A percentile compares a stretch with the other conserved stretches of the same genome.
Conservation (phyloP, 2,888 invertebrate species). For the Taenaris catops region DNA sequence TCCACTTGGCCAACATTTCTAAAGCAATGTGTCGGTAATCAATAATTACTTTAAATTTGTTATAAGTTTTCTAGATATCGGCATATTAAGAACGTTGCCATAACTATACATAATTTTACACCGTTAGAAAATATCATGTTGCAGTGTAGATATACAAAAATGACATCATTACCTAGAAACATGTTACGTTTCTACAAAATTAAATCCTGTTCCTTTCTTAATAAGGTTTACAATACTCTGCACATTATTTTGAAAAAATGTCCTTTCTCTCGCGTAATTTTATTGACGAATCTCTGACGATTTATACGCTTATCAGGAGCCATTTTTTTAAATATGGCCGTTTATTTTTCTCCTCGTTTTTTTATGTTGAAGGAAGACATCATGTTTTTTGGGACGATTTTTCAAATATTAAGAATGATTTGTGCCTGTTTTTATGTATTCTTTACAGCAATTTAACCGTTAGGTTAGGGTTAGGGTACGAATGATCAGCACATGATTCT, state of each 20-base stretch:
- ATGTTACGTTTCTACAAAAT: background rate
- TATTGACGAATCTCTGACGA: slow-evolving; percentile 7
- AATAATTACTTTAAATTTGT: no score
- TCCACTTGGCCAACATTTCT: no score
- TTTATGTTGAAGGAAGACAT: slow-evolving; percentile 2
- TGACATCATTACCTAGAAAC: background rate
- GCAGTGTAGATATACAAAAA: background rate
- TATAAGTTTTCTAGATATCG: no score
- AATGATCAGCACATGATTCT: no score
- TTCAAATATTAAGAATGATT: background rate
- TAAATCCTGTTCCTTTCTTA: background rate
- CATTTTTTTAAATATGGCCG: slow-evolving; percentile 3
- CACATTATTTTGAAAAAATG: background rate
- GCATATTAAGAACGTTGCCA: no score
- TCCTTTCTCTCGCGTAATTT: background rate
- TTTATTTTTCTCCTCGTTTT: slow-evolving; percentile 1
- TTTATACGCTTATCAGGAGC: slow-evolving; percentile 5
- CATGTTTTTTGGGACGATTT: background rate
- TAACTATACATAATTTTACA: no score
- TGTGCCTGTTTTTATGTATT: background rate
- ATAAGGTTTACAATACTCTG: slow-evolving; percentile 1
- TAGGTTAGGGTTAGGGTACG: no score
- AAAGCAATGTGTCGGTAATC: no score
- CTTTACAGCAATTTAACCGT: no score
- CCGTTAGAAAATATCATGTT: no score